Evolutionary conservation across 2,888 invertebrate genomes (phyloP).

Genomic region (Blomia tropicalis): DNA sequence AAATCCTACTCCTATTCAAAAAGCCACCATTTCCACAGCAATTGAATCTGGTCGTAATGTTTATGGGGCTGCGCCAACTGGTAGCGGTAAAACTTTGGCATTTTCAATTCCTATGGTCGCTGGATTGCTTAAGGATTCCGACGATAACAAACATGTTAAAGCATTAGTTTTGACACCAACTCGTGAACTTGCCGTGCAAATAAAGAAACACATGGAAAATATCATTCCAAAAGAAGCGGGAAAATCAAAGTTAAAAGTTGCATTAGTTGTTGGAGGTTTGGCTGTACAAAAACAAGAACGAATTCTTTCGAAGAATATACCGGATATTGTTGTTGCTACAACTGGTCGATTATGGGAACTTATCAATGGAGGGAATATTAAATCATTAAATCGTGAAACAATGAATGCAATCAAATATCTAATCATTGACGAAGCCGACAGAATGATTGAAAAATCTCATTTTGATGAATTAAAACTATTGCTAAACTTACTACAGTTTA

Average conservation of each 20-base stretch:
- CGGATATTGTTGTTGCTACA: constrained; percentile 90
- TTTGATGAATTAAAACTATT: constrained; percentile 76
- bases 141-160: constrained; percentile 37
- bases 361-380: constrained; percentile 45
- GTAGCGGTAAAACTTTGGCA: constrained; percentile 78
- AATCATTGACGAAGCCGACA: constrained; percentile 93
- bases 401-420: constrained; percentile 47
- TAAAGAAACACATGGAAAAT: constrained; percentile 63
- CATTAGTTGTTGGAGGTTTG: constrained; percentile 71
- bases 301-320: constrained; percentile 49
- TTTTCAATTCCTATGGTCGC: constrained; percentile 85
- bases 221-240: too few species aligned
- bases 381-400: constrained; percentile 25
- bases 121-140: constrained; percentile 53
- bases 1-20: constrained; percentile 74
- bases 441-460: constrained; percentile 92
- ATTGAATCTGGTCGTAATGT: constrained; percentile 60
- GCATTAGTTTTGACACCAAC: constrained; percentile 87
- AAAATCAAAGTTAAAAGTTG: constrained; percentile 46
- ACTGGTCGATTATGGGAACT: constrained; percentile 95
- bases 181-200: constrained; percentile 84
- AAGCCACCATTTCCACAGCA: constrained; percentile 43
- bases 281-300: constrained; percentile 83
- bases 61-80: constrained; percentile 92
- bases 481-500: constrained; percentile 73